Conservation (phyloP, 2,797 vertebrate genomes). For the Loris lydekkerianus region DNA sequence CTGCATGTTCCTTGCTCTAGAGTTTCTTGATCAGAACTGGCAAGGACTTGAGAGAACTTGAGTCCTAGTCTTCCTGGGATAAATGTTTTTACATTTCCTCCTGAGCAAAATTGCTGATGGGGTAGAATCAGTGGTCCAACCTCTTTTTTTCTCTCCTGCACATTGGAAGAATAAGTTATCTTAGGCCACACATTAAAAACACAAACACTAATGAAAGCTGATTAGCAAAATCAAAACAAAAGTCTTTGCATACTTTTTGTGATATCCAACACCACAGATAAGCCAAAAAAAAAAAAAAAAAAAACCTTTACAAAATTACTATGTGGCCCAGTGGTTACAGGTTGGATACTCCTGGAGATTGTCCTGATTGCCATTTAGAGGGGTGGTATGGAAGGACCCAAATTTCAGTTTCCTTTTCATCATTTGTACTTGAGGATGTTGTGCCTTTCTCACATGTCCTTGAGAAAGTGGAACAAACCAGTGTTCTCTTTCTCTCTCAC, state of each 20-base stretch:
- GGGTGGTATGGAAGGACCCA: not conserved
- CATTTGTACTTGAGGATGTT: not conserved
- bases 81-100: not conserved
- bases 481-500: not conserved
- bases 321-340: no score
- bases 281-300: no score
- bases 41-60: not conserved
- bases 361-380: not conserved
- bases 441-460: not conserved
- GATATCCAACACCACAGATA: no score
- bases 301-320: no score
- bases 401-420: not conserved
- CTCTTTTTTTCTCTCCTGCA: no score
- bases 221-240: no score
- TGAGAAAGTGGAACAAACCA: not conserved
- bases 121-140: no score
- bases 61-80: not conserved
- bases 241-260: no score
- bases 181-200: no score
- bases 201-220: no score
- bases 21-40: conserved; percentile 45
- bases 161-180: no score
- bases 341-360: no score
- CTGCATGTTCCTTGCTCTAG: not conserved
- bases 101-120: not conserved